Evolutionary conservation across 1,140 invertebrate genomes (phyloP), one percentile per base, ranked within the genome.

Genomic region (Eciton burchellii): DNA sequence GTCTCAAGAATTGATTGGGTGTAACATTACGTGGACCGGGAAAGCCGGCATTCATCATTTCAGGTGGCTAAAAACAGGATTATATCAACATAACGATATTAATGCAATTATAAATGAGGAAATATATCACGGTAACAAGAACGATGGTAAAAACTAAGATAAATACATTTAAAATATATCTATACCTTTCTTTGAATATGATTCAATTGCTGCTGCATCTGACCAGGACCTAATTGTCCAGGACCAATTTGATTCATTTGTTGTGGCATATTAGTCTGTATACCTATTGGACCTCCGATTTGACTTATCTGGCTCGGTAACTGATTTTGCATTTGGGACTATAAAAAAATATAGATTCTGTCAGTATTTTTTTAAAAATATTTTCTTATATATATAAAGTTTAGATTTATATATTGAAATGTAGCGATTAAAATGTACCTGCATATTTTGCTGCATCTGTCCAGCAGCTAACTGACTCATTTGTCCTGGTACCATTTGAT

Each of bases 1-100:
- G 96, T 16, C 95, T 90, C 66, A 96, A 92, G 91, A 96, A 97
- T 91, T 96, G 96, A 86, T 93, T 95, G 2, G 96, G 95, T 3
- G 95, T 95, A 1, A 95, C 95, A 57, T 95, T 96, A 9, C 96
- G 88, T 12, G 95, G 93, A 45, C 94, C 94, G 26, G 92, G 90
- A 86, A 94, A 95, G 19, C 93, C 93, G 24, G 93, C 88, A 68
- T 93, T 94, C 86, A 94, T 92, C 91, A 94, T 93, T 86, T 93
- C 93, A 24, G 85, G 88, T 65, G 93, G 91, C 92, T 93, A 65
- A 65, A 81, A 90, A 72, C 35, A 73, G 59, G 82, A 82, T 84
- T 54, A 35, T n/a, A n/a, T n/a, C n/a, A n/a, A n/a, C n/a, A 2
- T 0, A 65, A 35, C 45, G 11, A 59, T 79, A 0, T 24, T 41